Base-by-base conservation (phyloP, 2,797 vertebrate species). In the Ptychadena robeensis region DNA sequence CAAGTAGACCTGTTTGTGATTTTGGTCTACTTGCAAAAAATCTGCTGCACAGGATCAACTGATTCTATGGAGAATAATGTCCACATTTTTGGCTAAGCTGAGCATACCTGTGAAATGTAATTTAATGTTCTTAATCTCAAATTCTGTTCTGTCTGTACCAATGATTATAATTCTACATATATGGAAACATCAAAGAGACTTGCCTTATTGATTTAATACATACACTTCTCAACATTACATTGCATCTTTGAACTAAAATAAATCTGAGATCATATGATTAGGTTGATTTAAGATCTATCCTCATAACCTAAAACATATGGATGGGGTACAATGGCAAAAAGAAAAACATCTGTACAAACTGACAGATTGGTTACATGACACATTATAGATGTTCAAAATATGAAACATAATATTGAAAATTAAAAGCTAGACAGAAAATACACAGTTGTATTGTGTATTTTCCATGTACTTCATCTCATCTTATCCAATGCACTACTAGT, bases 261-360 rank as follows among this genome's bases (percentile, higher is more conserved):
- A 61, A 61, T 61, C 28, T 67, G 31, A 31, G 34, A 31, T 18
- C 64, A 67, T 67, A 27, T 61, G n/a, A 61, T 61, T 61, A 61
- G 9, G 11, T 10, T 61, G 25, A 61, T 25, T 25, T 61, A 61
- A 61, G 27, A 61, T 7, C 59, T 28, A 27, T 28, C 10, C 15
- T 12, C 25, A 9, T 27, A 61, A 61, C 25, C 8, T 61, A 12
- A 61, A 61, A 25, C 59, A 61, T 10, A 61, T 28, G n/a, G 9
- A 61, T 27, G 28, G n/a, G 25, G 27, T 61, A 22, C 18, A 53
- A 53, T 22, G 44, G 9, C n/a, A 28, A 10, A 61, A 61, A 61
- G n/a, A 27, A 12, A 61, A 61, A 27, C 59, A 61, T 61, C 59
- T 61, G 59, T 28, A 12, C 1, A 27, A 25, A 9, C 9, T 28